These are phyloP conservation scores for Hemibagrus wyckioides DNA, from an alignment of 2,113 vertebrate species.

Conservation along the genomic window DNA sequence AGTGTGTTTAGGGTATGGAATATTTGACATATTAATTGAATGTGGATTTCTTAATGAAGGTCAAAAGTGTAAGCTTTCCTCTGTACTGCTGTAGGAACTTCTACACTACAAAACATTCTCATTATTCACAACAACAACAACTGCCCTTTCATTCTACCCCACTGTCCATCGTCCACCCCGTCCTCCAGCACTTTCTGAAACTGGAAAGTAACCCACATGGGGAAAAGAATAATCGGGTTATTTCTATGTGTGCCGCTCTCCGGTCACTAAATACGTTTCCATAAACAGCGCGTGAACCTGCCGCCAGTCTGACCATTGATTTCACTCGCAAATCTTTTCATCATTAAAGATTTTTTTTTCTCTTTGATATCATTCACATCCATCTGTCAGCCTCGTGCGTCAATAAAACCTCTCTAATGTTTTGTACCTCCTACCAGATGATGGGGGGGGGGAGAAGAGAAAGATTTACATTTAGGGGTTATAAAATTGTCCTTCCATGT, in stretches of 20 bases:
- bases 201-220: conserved; percentile 8
- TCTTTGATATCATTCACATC: conserved; percentile 42
- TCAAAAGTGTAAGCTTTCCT: too few relatives aligned
- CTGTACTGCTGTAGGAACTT: not conserved
- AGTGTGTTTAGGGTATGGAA: not conserved
- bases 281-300: conserved; percentile 26
- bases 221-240: conserved; percentile 17
- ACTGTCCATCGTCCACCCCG: not conserved
- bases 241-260: conserved; percentile 18
- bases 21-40: not conserved
- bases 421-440: conserved; percentile 66
- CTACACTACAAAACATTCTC: not conserved
- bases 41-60: not conserved
- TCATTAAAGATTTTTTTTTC: conserved; percentile 43
- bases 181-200: too few relatives aligned
- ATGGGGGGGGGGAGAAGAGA: conserved; percentile 48
- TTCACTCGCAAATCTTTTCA: conserved; percentile 31
- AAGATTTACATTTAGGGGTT: conserved; percentile 68
- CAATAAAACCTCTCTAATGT: conserved; percentile 69
- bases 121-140: not conserved
- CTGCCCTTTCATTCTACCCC: not conserved
- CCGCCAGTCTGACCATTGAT: conserved; percentile 29
- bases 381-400: conserved; percentile 34
- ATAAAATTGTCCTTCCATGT: conserved; percentile 71
- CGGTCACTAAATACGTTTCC: conserved; percentile 28